Evolutionary conservation across 2,797 vertebrate species (phyloP), one percentile per base, ranked within the genome.

Genomic region (Cyclura pinguis): DNA sequence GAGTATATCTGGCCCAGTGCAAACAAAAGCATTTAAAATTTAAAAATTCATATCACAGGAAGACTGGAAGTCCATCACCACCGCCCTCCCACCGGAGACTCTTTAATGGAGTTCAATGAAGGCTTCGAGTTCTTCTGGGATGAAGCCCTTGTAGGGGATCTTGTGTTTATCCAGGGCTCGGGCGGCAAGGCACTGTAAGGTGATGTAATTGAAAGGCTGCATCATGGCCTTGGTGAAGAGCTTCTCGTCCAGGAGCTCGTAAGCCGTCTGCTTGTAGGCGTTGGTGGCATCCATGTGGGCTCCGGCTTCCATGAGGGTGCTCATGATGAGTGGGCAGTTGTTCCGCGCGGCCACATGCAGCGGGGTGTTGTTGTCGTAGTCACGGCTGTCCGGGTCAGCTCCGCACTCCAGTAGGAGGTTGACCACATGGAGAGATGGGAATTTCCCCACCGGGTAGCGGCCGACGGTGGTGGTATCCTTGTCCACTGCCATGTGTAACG

Each of bases 111-210:
- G 97, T 95, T 99, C 98, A 78, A 99, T 99, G 96, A 99, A 99
- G 72, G 98, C 98, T 97, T 99, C 99, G 96, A 99, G 98, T 96
- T 99, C 98, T 93, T 99, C 98, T 0, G 99, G 98, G 97, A 99
- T 98, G 84, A 98, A 98, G 35, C 99, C 98, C 95, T 98, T 98
- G 96, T 99, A 99, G 88, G 98, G 98, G 87, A 99, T 97, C 98
- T 98, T 98, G 98, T 99, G 98, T 96, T 97, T 98, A 94, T 98
- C 98, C 57, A 99, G 97, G 16, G 98, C 98, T 2, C 98, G 98
- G 72, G 99, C 99, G 0, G 99, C 99, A 96, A 99, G 98, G 97
- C 99, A 99, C 98, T 99, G 99, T 93, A 99, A 98, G 92, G 98
- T 99, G 95, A 99, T 92, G 81, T 99, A 98, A 95, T 98, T 99